These are phyloP conservation scores for Hyphantria cunea DNA, from an alignment of 1,140 invertebrate genomes.

Conservation along the genomic window DNA sequence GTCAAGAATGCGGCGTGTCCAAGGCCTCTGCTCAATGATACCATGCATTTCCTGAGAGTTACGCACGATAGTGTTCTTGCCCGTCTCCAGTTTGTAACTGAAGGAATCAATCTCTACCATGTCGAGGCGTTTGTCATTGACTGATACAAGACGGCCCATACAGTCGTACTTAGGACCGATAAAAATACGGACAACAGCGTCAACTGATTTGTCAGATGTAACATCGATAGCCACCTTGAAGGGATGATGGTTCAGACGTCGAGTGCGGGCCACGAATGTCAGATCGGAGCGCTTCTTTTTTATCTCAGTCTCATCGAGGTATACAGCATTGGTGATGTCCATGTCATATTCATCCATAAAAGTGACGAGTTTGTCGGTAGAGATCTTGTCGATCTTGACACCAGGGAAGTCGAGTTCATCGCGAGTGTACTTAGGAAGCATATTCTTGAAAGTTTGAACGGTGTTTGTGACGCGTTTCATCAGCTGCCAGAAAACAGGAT, in stretches of 20 bases:
- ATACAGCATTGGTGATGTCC: slow-evolving; percentile 85
- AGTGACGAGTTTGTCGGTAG: slow-evolving; percentile 85
- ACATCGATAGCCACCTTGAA: slow-evolving; percentile 83
- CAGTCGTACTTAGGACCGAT: slow-evolving; percentile 83
- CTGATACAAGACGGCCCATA: slow-evolving; percentile 69
- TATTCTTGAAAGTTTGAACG: slow-evolving; percentile 77
- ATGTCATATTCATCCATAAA: slow-evolving; percentile 88
- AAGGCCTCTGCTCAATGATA: slow-evolving; percentile 60
- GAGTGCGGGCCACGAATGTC: slow-evolving; percentile 66
- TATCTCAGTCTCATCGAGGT: slow-evolving; percentile 60
- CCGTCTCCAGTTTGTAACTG: slow-evolving; percentile 83
- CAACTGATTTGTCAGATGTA: slow-evolving; percentile 81
- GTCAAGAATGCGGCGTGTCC: slow-evolving; percentile 57
- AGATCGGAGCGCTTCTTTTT: slow-evolving; percentile 75
- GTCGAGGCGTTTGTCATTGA: slow-evolving; percentile 84
- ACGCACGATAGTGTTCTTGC: slow-evolving; percentile 84
- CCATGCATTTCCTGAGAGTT: slow-evolving; percentile 69
- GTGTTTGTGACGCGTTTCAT: slow-evolving; percentile 81
- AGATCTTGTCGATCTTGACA: slow-evolving; percentile 84
- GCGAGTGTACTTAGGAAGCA: slow-evolving; percentile 82
- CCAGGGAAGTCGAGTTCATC: slow-evolving; percentile 84
- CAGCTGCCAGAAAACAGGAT: slow-evolving; percentile 86
- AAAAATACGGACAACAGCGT: slow-evolving; percentile 83
- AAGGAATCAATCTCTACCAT: slow-evolving; percentile 87
- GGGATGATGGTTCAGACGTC: slow-evolving; percentile 82